phyloP scores from a whole-genome alignment of 2,113 vertebrate species.

The Aptenodytes patagonicus region DNA sequence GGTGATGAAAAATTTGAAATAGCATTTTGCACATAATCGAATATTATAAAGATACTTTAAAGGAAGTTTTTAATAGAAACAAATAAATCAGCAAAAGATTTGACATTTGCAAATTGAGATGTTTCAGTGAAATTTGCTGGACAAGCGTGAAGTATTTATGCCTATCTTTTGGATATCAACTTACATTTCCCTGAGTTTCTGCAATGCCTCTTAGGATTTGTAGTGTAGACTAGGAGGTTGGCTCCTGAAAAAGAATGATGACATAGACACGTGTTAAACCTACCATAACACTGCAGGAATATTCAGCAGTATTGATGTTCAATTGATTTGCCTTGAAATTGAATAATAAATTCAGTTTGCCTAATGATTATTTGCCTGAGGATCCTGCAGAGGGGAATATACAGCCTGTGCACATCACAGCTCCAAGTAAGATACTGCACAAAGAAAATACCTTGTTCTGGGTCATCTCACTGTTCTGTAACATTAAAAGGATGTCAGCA shows the following conservation, averaged over 20 bases:
- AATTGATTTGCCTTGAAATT: background rate
- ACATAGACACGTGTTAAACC: background rate
- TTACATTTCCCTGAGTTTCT: background rate
- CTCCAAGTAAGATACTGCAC: background rate
- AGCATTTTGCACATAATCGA: fast-evolving
- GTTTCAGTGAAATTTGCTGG: background rate
- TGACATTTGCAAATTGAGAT: background rate
- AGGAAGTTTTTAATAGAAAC: background rate
- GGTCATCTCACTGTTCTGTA: background rate
- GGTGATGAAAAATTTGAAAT: background rate
- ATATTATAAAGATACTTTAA: background rate
- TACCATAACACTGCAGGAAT: background rate
- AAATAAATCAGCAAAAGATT: background rate
- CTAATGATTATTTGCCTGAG: background rate
- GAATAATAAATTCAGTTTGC: background rate
- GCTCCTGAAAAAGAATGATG: background rate
- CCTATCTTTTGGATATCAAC: background rate
- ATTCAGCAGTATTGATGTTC: background rate
- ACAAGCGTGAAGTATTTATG: background rate
- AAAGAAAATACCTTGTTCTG: background rate
- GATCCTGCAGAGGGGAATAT: background rate
- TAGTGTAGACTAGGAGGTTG: background rate
- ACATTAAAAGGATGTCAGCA: background rate
- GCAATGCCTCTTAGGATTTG: background rate
- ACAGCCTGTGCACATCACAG: background rate